A percentile compares a stretch with the other conserved stretches of the same genome.
Evolutionary conservation across 2,888 invertebrate species (phyloP).

Genomic region (Leptothorax acervorum): DNA sequence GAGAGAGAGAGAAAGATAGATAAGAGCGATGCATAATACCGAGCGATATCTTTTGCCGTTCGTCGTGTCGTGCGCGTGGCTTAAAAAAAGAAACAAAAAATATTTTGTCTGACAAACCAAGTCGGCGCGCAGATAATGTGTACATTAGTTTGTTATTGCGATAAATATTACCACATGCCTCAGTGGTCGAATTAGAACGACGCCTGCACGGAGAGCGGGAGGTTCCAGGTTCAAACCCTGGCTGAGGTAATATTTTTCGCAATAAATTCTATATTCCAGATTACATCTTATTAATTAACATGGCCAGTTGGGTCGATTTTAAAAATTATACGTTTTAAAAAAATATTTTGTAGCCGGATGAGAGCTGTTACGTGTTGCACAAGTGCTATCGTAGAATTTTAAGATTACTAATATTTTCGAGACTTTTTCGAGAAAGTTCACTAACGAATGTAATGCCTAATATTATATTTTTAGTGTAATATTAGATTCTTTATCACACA

Average conservation of each 20-base stretch:
- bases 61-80: not conserved
- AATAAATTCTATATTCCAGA: too few species aligned
- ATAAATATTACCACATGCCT: too few species aligned
- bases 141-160: too few species aligned
- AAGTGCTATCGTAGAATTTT: not conserved
- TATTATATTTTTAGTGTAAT: not conserved
- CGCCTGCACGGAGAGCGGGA: too few species aligned
- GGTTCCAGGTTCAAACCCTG: too few species aligned
- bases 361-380: not conserved
- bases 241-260: too few species aligned
- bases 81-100: slow-evolving; percentile 6
- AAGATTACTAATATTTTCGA: not conserved
- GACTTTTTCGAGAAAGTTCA: not conserved
- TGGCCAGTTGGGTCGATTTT: too few species aligned
- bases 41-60: slow-evolving; percentile 23
- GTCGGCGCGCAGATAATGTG: too few species aligned
- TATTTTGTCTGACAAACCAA: not conserved
- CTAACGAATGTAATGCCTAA: too few species aligned
- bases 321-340: not conserved
- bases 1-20: not conserved
- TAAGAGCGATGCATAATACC: not conserved
- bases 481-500: not conserved
- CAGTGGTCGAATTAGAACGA: too few species aligned
- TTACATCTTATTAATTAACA: too few species aligned
- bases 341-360: slow-evolving; percentile 15